Percentiles rank a stretch among this genome's conserved stretches.
These are phyloP conservation scores for Pinna nobilis DNA, from an alignment of 1,140 invertebrate species.

Conservation along the genomic window DNA sequence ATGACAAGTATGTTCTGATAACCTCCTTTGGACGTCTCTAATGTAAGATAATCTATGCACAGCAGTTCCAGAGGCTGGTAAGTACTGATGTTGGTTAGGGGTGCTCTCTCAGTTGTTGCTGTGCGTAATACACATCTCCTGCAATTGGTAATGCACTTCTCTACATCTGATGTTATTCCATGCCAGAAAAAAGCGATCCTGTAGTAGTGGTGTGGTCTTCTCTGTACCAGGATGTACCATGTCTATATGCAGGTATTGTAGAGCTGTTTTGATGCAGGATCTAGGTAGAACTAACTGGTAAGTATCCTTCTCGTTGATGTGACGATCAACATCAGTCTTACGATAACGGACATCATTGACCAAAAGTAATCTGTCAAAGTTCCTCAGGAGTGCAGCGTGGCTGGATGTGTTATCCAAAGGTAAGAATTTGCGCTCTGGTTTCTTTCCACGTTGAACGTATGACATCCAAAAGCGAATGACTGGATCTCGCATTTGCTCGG, in stretches of 20 bases:
- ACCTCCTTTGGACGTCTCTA: constrained; percentile 23
- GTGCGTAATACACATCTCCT: constrained; percentile 10
- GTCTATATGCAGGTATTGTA: constrained; percentile 25
- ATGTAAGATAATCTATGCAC: constrained; percentile 28
- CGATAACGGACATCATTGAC: neutral
- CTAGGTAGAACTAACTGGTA: constrained; percentile 27
- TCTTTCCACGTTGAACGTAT: neutral
- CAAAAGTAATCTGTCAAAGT: neutral
- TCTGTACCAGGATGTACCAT: constrained; percentile 34
- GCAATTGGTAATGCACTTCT: constrained; percentile 23
- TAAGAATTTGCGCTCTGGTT: neutral
- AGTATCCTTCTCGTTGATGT: neutral
- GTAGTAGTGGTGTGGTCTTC: neutral
- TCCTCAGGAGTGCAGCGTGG: neutral
- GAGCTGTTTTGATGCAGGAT: neutral
- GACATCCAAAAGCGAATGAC: neutral
- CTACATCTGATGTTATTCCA: constrained; percentile 27
- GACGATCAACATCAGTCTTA: neutral
- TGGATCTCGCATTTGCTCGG: neutral
- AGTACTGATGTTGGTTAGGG: constrained; percentile 16
- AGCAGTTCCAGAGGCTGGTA: constrained; percentile 24
- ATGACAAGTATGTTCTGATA: constrained; percentile 24
- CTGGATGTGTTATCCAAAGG: too few relatives aligned
- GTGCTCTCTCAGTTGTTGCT: constrained; percentile 1
- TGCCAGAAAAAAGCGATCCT: constrained; percentile 37